Percentiles rank a stretch among this genome's conserved stretches.
Conservation (phyloP, 1,140 invertebrate genomes). For the Drosophila equinoxialis region DNA sequence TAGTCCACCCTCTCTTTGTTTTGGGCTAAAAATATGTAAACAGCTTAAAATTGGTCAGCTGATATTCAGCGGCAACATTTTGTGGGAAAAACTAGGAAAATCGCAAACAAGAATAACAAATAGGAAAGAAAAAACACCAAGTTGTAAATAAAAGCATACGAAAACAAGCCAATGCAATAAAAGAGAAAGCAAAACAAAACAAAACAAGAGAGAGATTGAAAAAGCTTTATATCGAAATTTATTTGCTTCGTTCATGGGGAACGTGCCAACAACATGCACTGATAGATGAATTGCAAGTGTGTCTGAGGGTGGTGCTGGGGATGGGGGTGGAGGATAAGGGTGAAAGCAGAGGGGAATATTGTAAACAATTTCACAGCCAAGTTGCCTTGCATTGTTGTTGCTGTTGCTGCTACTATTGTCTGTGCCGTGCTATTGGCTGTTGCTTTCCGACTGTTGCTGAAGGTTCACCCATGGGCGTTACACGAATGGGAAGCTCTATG, state of each 20-base stretch:
- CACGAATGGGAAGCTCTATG: no score
- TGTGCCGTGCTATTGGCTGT: constrained; percentile 24
- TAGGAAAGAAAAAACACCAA: background rate
- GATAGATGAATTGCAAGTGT: constrained; percentile 39
- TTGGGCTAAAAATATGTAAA: background rate
- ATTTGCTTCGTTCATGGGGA: constrained; percentile 23
- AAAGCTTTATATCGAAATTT: constrained; percentile 47
- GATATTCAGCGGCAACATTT: constrained; percentile 1
- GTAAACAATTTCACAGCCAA: background rate
- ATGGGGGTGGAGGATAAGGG: no score
- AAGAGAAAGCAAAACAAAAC: constrained; percentile 11
- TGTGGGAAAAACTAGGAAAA: background rate
- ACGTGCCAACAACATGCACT: constrained; percentile 51
- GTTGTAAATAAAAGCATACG: background rate
- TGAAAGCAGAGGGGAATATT: background rate
- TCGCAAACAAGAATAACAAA: constrained; percentile 1
- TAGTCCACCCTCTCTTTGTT: background rate
- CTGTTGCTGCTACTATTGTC: constrained; percentile 15
- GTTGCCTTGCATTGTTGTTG: constrained; percentile 7
- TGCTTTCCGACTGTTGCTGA: background rate
- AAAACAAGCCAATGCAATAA: background rate
- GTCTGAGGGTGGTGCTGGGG: background rate
- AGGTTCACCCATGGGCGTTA: no score
- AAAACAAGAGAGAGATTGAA: constrained; percentile 44
- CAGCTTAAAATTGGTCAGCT: background rate